phyloP scores from a whole-genome alignment of 1,140 invertebrate genomes.

The Epicauta chinensis region DNA sequence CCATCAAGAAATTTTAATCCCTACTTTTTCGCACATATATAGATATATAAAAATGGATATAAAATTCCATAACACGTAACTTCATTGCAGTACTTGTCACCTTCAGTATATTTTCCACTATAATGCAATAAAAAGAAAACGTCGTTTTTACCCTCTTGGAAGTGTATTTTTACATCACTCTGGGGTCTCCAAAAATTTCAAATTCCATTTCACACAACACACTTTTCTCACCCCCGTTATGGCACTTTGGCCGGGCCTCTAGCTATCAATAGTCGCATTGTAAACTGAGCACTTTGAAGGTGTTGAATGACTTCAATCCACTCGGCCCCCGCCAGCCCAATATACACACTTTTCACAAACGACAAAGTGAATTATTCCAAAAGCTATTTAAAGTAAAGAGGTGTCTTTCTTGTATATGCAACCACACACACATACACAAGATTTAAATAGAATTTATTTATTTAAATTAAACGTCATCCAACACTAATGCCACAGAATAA shows the following conservation, averaged over 20 bases:
- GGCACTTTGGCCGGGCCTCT: conserved; percentile 19
- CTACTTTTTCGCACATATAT: conserved; percentile 24
- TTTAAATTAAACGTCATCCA: neutral
- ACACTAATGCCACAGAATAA: neutral
- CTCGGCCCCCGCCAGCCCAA: conserved; percentile 21
- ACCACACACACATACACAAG: neutral
- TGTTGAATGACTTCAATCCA: conserved; percentile 38
- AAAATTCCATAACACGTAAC: conserved; percentile 40
- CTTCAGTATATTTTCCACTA: conserved; percentile 35
- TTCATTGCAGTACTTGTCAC: conserved; percentile 39
- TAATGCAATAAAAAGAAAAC: conserved; percentile 40
- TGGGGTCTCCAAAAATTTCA: conserved; percentile 36
- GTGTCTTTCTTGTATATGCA: neutral
- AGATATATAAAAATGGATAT: conserved; percentile 33
- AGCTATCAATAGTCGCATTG: conserved; percentile 34
- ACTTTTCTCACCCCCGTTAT: conserved; percentile 17
- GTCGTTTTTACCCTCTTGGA: conserved; percentile 32
- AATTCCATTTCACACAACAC: conserved; percentile 35
- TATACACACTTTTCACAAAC: neutral
- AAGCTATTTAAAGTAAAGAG: neutral
- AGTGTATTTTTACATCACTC: conserved; percentile 41
- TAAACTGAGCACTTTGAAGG: conserved; percentile 36
- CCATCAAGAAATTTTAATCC: conserved; percentile 36
- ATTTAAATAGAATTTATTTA: neutral
- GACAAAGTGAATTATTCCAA: conserved; percentile 14